These are phyloP conservation scores for Drosophila setosimentum DNA, from an alignment of 2,888 invertebrate species.

Conservation along the genomic window DNA sequence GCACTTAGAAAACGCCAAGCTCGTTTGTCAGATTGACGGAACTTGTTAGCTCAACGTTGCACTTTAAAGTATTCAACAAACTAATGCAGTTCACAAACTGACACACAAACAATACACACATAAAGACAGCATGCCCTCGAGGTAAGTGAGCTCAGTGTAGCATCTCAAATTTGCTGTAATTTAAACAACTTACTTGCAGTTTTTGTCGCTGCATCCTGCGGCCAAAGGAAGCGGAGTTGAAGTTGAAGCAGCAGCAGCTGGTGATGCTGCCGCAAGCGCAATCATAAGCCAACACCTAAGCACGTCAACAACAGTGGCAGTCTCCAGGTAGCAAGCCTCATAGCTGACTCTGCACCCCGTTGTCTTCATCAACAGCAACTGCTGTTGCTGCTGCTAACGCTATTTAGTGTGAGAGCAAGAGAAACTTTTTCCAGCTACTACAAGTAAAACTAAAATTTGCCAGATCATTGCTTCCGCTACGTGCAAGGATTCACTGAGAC, in stretches of 20 bases:
- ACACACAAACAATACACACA: constrained; percentile 2
- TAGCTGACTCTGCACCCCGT: background rate
- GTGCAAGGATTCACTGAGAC: constrained; percentile 70
- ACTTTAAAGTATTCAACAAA: constrained; percentile 35
- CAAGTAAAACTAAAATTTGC: constrained; percentile 78
- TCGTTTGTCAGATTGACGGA: constrained; percentile 44
- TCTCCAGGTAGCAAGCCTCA: constrained; percentile 21
- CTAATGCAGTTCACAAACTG: constrained; percentile 18
- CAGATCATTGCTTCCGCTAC: constrained; percentile 79
- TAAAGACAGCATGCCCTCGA: constrained; percentile 29
- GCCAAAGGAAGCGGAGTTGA: constrained; percentile 35
- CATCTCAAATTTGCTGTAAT: constrained; percentile 69
- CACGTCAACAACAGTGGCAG: constrained; percentile 74
- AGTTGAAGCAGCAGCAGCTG: constrained; percentile 24
- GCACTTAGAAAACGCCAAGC: background rate
- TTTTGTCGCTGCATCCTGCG: constrained; percentile 71
- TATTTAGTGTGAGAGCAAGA: constrained; percentile 70
- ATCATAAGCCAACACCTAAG: constrained; percentile 80
- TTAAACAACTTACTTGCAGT: constrained; percentile 79
- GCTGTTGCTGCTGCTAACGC: constrained; percentile 53
- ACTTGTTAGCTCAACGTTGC: constrained; percentile 31
- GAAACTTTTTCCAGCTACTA: constrained; percentile 71
- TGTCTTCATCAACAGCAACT: constrained; percentile 54
- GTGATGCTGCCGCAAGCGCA: constrained; percentile 65
- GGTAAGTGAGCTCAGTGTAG: constrained; percentile 67